Base-by-base conservation (phyloP, 2,113 vertebrate species). In the Tangachromis dhanisi region DNA sequence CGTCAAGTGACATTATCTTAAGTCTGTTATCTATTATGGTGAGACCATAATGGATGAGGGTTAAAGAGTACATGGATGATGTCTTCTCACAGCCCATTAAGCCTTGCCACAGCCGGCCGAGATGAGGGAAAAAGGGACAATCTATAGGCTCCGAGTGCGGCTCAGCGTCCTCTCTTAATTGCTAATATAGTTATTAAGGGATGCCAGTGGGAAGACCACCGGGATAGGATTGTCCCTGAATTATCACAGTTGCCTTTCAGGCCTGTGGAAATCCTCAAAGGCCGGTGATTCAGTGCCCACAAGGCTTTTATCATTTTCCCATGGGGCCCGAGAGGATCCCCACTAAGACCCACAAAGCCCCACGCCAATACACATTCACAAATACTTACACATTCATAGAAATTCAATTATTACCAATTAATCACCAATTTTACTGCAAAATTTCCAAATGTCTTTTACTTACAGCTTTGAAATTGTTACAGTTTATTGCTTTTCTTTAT, bases 181-280 rank as follows among this genome's bases (percentile, higher is more conserved):
- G 93, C 93, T 95, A 88, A 96, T 96, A 94, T 88, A 94, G 94
- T 94, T 95, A 94, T 94, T 94, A 93, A 71, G 79, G 88, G 83
- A 88, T 13, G 91, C 87, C 92, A 89, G 26, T 59, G 80, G 82
- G 21, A 80, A 73, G 94, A 96, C 95, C 94, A 92, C 96, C 85
- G 5, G 47, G 71, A 17, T 1, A 10, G 85, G 93, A 86, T 12
- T 5, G 33, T 91, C 83, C 85, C 93, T 73, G 88, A 93, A 95
- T 91, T 14, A 53, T 94, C 93, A 86, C 94, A 94, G 95, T 95
- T 91, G 91, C 94, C 80, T 73, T 93, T 96, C 91, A 93, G 89
- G 85, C 84, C 81, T 83, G 90, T 94, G 96, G 95, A 97, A 92
- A 96, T 95, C 95, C 94, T 92, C 92, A 92, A 90, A 92, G 95